Evolutionary conservation across 2,888 invertebrate species (phyloP), one percentile per base, ranked within the genome.

Genomic region (Archaeoteleia sp.): DNA sequence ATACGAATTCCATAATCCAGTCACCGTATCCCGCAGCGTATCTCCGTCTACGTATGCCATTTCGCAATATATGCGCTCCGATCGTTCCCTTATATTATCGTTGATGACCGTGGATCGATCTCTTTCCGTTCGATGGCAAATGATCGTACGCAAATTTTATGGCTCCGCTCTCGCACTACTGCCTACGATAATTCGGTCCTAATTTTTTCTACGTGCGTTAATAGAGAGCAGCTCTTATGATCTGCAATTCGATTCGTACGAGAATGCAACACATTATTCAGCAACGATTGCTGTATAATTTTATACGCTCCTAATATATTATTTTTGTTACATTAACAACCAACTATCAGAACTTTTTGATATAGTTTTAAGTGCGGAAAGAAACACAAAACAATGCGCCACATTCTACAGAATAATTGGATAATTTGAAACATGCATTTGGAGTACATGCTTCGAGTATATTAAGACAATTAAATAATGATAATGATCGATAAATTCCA

Each of bases 1-100:
- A 73, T 77, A 74, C 76, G 76, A 80, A 80, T 78, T 79, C 81
- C 79, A 77, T 81, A 81, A 80, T 81, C 78, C 78, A 79, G 78
- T 80, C 77, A 77, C 75, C 75, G 75, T 78, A 74, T 73, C 73
- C 75, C 66, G 60, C 34, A 30, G 42, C 55, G 60, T 70, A 68
- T 67, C 74, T 62, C 43, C n/a, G 14, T 15, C 15, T 37, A 9
- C 27, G 20, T 15, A 2, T 29, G 66, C 70, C 65, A 75, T 77
- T 80, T 80, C 77, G 71, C 76, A 77, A 77, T 76, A 77, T 78
- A 76, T 72, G 70, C 70, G 68, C 70, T 68, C 68, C 75, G 71
- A 77, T 75, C 75, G 69, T 74, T 76, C 70, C 69, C 71, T 67
- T 71, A 70, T 71, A 77, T 78, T 76, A 77, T 75, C 74, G 53